These are phyloP conservation scores for Spongilla lacustris DNA, from an alignment of 37 sponge, comb jelly and placozoan species.

Conservation along the genomic window DNA sequence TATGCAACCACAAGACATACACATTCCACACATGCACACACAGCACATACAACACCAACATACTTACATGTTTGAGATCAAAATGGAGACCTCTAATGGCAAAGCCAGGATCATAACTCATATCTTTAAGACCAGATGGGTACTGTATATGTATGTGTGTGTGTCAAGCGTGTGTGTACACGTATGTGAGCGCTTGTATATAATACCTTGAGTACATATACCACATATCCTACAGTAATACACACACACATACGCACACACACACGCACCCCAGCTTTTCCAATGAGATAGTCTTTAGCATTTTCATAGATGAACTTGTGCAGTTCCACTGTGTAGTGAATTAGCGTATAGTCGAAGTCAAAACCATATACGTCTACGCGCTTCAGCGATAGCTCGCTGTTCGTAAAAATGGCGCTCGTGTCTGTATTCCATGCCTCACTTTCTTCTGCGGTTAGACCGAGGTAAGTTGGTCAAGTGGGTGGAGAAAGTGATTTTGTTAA, in stretches of 20 bases:
- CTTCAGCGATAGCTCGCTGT: conserved; percentile 86
- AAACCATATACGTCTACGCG: conserved; percentile 94
- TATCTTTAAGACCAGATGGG: conserved; percentile 53
- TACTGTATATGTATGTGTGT: conserved; percentile 45
- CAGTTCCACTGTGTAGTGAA: conserved; percentile 81
- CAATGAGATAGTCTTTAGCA: conserved; percentile 76
- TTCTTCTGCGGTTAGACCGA: not conserved
- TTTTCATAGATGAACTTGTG: conserved; percentile 78
- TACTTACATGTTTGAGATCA: conserved; percentile 56
- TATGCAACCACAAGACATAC: no score
- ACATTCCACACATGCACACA: not conserved
- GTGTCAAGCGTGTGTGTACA: no score
- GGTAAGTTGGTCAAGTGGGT: not conserved
- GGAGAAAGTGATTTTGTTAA: not conserved
- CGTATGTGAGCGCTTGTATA: no score
- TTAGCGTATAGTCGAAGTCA: conserved; percentile 98
- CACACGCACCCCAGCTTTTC: conserved; percentile 63
- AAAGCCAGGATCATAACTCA: conserved; percentile 88
- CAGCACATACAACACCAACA: no score
- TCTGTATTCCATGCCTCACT: not conserved
- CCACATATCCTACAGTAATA: no score
- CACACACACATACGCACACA: not conserved
- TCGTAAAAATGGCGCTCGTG: conserved; percentile 81
- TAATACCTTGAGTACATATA: no score
- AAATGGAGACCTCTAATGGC: conserved; percentile 92